Base-by-base conservation (phyloP, 2,113 vertebrate genomes). In the Arenaria interpres region DNA sequence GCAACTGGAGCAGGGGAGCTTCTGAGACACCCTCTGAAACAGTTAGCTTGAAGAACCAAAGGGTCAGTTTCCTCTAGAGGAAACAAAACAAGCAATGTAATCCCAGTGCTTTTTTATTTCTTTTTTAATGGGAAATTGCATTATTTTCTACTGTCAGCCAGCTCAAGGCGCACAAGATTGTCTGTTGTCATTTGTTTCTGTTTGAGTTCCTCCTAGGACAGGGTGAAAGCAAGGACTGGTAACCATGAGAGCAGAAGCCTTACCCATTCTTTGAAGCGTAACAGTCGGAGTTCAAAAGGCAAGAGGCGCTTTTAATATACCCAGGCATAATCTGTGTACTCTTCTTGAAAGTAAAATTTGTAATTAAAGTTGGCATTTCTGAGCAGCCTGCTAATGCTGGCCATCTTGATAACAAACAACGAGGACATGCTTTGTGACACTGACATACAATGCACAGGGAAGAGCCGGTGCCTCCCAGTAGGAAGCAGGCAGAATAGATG, bases 321-420 rank as follows among this genome's bases (percentile, higher is more conserved):
- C 30, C 66, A 73, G 66, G 30, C 66, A 75, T 45, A 73, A 89
- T 72, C 35, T 48, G 30, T 2, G 22, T 45, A 39, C 24, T 53
- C 35, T 60, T 50, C 57, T 53, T 46, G 37, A 69, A 62, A 88
- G 30, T 19, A 32, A 27, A 66, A 30, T 62, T 93, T 83, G 78
- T 80, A 94, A 96, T 89, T 93, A 73, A 62, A 88, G 48, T 32
- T 89, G 93, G 74, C 91, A 69, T 88, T 94, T 93, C 45, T 86
- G 88, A 83, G 79, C 78, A 94, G 91, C 32, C 90, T 88, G 82
- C 85, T 93, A 88, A 74, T 85, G 82, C 67, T 85, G 91, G 85
- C 54, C 78, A 63, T 62, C 71, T 12, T 59, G 59, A 48, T 88
- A 85, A 85, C 64, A 73, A 85, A 15, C 39, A 89, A 8, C 72